A percentile compares a stretch with the other conserved stretches of the same genome.
Conservation (phyloP, 2,113 vertebrate species). For the Dicentrarchus labrax region DNA sequence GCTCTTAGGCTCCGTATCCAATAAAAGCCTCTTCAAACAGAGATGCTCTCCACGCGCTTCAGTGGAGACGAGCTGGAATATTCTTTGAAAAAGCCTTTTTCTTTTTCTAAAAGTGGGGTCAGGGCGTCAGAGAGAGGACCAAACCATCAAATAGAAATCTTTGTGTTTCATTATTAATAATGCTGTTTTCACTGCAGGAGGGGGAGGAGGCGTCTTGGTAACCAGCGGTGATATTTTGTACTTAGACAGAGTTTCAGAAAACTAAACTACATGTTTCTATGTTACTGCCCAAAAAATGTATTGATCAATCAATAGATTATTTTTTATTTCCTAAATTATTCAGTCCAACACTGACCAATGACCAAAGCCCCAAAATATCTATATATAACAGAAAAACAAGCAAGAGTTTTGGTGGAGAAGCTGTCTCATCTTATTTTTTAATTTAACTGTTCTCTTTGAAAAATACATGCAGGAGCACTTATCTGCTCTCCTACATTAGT, state of each 20-base stretch:
- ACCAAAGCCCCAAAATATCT: background rate
- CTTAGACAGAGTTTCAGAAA: background rate
- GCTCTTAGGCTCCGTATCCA: conserved; percentile 36
- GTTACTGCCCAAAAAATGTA: too few species aligned
- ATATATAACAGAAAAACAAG: background rate
- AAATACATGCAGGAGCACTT: conserved; percentile 18
- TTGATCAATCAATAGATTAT: background rate
- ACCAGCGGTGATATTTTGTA: conserved; percentile 8
- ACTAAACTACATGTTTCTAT: background rate
- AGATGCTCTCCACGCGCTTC: conserved; percentile 68
- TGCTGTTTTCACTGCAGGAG: conserved; percentile 21
- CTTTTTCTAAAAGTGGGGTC: conserved; percentile 70
- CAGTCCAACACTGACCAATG: background rate
- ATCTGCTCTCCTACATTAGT: background rate
- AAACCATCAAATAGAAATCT: conserved; percentile 66
- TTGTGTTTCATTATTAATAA: conserved; percentile 76
- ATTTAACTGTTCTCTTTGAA: conserved; percentile 5
- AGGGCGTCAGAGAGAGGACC: conserved; percentile 40
- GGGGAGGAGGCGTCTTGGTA: background rate
- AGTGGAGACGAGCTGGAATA: conserved; percentile 61
- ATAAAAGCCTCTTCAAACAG: conserved; percentile 68
- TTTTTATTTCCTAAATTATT: background rate
- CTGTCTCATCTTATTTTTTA: background rate
- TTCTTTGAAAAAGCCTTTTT: conserved; percentile 66
- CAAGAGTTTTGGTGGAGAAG: background rate